Base-by-base conservation (phyloP, 2,113 vertebrate species). In the Gymnorhina tibicen region DNA sequence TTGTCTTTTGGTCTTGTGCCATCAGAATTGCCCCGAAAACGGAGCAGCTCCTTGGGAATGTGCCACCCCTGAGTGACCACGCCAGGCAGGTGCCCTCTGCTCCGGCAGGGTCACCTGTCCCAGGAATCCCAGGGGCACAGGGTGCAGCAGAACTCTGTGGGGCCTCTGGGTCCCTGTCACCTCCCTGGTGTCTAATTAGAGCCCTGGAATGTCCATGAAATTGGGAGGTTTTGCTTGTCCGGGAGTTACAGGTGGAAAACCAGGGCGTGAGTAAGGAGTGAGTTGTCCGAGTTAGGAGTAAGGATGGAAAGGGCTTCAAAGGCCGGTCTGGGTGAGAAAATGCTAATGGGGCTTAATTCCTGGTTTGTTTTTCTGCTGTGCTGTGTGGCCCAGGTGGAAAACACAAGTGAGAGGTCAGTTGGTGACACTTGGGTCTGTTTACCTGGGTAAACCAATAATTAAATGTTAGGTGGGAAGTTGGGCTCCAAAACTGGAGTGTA, bases 251-350 rank as follows among this genome's bases (percentile, higher is more conserved):
- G 85, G 2, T 59, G 74, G 56, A 68, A 60, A 67, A 68, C 1
- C 10, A 27, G 56, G 7, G 5, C 1, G 10, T 46, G 64, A 81
- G 11, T 18, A 53, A n/a, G 0, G 0, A 39, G 12, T 20, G 26
- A 84, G 44, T 47, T 46, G n/a, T 28, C 18, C 2, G 17, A 64
- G 19, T 49, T 42, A 8, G 33, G 37, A 87, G 52, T 44, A 8
- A 68, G 79, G 50, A 11, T 78, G 11, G 42, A 62, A 50, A 13
- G 32, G 20, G 52, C 39, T 88, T 46, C 58, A 46, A 41, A 69
- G 85, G 27, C 76, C 24, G 4, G 60, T 8, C 20, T 49, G 59
- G 62, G 15, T 41, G 75, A 74, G 32, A 41, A 37, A 59, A 20
- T 17, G 13, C 12, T 13, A 3, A 9, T 6, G 11, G 7, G 35